phyloP scores from a whole-genome alignment of 1,140 invertebrate species.

The Scylla paramamosain region DNA sequence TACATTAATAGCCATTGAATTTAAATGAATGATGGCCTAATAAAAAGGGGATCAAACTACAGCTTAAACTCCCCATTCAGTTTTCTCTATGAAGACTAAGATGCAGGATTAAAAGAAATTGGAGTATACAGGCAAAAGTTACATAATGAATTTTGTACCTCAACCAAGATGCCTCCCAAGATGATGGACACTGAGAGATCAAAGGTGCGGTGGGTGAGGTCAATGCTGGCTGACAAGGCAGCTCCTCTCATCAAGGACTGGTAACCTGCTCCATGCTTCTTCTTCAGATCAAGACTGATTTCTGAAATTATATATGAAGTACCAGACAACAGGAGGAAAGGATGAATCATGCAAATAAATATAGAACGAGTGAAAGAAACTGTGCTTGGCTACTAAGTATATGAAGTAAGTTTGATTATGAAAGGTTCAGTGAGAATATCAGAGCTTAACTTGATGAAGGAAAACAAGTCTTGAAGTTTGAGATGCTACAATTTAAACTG shows the following conservation, averaged over 20 bases:
- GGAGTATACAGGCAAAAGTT: too few species aligned
- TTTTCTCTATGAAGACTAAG: background rate
- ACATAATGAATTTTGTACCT: constrained; percentile 25
- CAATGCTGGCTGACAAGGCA: constrained; percentile 52
- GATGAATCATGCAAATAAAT: background rate
- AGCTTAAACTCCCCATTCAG: background rate
- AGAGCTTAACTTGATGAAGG: too few species aligned
- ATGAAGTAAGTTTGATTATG: too few species aligned
- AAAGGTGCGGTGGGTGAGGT: constrained; percentile 60
- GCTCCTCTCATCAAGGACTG: constrained; percentile 55
- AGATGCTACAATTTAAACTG: too few species aligned
- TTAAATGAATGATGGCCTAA: too few species aligned
- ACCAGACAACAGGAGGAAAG: background rate
- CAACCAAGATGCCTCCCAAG: constrained; percentile 60
- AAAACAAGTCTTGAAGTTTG: too few species aligned
- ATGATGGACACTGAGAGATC: constrained; percentile 44
- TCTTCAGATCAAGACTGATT: constrained; percentile 58
- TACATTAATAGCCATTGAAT: too few species aligned
- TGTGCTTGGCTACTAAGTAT: too few species aligned
- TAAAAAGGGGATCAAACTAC: too few species aligned
- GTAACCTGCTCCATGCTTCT: background rate
- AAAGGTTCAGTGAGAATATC: too few species aligned
- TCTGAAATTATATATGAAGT: constrained; percentile 32
- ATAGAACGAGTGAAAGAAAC: background rate
- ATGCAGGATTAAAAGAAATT: too few species aligned